Conservation (phyloP, 2,113 vertebrate species). For the Psilopsiagon aymara region DNA sequence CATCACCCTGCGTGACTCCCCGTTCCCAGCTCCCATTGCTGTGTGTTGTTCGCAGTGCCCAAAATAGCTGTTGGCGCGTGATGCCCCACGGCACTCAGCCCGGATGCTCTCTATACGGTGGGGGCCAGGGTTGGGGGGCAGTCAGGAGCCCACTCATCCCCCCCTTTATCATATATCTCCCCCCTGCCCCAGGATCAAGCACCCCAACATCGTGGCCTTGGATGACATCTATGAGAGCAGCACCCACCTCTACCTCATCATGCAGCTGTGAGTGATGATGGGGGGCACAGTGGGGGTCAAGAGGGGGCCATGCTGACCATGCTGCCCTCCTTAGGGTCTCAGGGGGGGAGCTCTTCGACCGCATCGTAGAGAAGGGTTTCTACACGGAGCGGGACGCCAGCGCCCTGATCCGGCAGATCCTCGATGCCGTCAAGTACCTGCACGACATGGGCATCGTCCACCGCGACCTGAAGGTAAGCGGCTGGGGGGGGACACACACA, state of each 20-base stretch:
- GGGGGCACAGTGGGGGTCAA: fast-evolving
- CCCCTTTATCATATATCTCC: background rate
- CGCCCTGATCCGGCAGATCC: conserved; percentile 93
- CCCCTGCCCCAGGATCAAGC: conserved; percentile 86
- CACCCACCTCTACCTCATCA: conserved; percentile 97
- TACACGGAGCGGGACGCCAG: conserved; percentile 98
- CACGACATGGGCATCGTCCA: conserved; percentile 96
- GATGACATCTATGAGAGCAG: conserved; percentile 97
- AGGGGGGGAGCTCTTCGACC: conserved; percentile 94
- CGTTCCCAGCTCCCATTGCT: background rate
- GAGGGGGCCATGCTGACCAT: fast-evolving
- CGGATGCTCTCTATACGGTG: background rate
- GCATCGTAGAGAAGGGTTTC: conserved; percentile 98
- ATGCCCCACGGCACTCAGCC: fast-evolving
- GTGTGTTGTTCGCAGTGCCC: background rate
- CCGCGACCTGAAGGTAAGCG: conserved; percentile 92
- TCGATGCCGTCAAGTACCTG: conserved; percentile 95
- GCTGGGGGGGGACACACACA: fast-evolving
- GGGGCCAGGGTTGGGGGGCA: background rate
- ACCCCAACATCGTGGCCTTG: conserved; percentile 95
- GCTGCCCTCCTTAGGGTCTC: conserved; percentile 82
- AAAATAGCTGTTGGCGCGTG: background rate
- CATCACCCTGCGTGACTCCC: fast-evolving
- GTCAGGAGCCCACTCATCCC: background rate
- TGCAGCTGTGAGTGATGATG: conserved; percentile 91